phyloP scores from a whole-genome alignment of 2,113 vertebrate genomes.

The Indicator maculatus region DNA sequence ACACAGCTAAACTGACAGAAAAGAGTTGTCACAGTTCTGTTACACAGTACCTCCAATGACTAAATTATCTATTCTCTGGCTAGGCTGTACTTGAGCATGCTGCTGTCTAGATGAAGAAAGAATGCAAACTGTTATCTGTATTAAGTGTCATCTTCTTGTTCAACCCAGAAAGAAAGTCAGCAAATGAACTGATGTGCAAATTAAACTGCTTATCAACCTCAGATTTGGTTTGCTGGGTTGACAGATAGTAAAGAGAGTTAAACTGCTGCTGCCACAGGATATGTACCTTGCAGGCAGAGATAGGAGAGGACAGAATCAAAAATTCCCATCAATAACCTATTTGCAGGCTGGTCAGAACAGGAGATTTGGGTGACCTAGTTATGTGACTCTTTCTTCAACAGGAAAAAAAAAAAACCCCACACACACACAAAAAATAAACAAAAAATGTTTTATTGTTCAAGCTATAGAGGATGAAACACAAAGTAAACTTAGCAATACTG shows the following conservation, averaged over 20 bases:
- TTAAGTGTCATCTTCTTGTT: background rate
- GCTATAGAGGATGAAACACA: background rate
- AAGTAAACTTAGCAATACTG: background rate
- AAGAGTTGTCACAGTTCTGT: background rate
- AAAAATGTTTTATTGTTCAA: background rate
- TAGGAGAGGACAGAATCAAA: background rate
- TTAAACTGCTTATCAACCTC: background rate
- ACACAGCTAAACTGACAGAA: background rate
- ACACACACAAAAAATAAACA: too few species aligned
- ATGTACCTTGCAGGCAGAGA: background rate
- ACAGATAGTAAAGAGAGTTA: background rate
- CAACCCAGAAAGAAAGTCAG: background rate
- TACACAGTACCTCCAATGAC: background rate
- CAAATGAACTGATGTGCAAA: background rate
- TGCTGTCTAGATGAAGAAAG: background rate
- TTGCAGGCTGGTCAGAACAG: background rate
- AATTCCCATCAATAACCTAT: background rate
- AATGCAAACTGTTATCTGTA: background rate
- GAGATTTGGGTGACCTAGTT: background rate
- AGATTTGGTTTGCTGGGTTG: background rate
- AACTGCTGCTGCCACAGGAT: background rate
- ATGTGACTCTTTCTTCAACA: background rate
- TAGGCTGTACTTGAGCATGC: accelerated
- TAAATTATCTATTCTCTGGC: background rate
- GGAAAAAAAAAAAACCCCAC: background rate